phyloP scores from a whole-genome alignment of 2,797 vertebrate genomes.

The Eutrigla gurnardus region DNA sequence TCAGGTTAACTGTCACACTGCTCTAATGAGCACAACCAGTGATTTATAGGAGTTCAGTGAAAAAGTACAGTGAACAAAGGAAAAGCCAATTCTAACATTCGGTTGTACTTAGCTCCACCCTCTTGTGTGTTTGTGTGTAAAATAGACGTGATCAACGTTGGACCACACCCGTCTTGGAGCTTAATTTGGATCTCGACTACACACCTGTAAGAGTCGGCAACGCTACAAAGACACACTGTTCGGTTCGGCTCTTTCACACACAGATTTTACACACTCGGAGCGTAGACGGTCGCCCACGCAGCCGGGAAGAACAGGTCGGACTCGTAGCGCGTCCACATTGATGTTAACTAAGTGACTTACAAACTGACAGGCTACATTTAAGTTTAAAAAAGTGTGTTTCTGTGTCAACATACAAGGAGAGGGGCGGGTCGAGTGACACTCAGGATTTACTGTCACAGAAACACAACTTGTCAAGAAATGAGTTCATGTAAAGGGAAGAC shows the following conservation, averaged over 20 bases:
- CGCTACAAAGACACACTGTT: constrained; percentile 17
- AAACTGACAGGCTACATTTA: constrained; percentile 1
- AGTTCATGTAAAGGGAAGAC: constrained; percentile 28
- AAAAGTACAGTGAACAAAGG: too few species aligned
- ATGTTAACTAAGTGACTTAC: constrained; percentile 10
- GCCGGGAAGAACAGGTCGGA: constrained; percentile 55
- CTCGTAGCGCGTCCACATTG: constrained; percentile 30
- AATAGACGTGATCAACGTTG: too few species aligned
- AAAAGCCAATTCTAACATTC: too few species aligned
- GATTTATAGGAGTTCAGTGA: too few species aligned
- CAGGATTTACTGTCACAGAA: constrained; percentile 16
- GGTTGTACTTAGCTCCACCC: too few species aligned
- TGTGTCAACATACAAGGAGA: not conserved
- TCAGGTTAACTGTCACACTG: too few species aligned
- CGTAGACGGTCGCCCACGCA: constrained; percentile 13
- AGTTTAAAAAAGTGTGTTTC: constrained; percentile 6
- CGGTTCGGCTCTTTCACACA: constrained; percentile 3
- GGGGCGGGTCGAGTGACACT: constrained; percentile 2
- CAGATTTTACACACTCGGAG: not conserved
- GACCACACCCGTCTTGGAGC: not conserved
- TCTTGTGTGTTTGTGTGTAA: too few species aligned
- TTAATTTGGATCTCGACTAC: too few species aligned
- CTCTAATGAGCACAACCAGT: too few species aligned
- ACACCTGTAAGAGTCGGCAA: too few species aligned
- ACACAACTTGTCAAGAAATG: constrained; percentile 15